Evolutionary conservation across 2,797 vertebrate genomes (phyloP).

Genomic region (Phylloscopus collybita): DNA sequence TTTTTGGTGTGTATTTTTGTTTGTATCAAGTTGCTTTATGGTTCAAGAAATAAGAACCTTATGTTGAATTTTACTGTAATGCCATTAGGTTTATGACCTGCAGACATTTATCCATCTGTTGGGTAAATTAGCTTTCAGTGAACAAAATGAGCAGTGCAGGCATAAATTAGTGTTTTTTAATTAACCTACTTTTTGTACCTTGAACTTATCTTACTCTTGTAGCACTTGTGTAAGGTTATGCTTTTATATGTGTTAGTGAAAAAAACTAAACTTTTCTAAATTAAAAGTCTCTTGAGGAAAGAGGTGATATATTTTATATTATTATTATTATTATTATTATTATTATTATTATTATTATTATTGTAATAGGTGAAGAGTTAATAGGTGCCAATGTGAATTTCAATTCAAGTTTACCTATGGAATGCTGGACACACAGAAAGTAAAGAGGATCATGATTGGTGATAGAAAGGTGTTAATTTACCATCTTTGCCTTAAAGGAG

Average conservation of each 20-base stretch:
- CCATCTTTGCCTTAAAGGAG: not conserved
- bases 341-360: not conserved
- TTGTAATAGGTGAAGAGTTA: not conserved
- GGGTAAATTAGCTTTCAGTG: constrained; percentile 59
- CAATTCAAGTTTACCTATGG: not conserved
- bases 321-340: not conserved
- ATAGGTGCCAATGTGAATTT: not conserved
- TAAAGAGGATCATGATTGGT: not conserved
- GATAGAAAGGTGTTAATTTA: not conserved
- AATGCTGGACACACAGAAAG: not conserved
- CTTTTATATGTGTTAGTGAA: not conserved
- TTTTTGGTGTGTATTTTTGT: constrained; percentile 52
- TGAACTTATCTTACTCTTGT: not conserved
- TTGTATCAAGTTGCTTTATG: constrained; percentile 60
- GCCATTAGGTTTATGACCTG: constrained; percentile 71
- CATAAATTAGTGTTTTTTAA: constrained; percentile 65
- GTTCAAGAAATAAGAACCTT: constrained; percentile 66
- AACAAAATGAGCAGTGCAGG: constrained; percentile 21
- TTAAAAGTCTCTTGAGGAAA: not conserved
- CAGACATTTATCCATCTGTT: constrained; percentile 72
- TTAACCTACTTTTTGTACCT: constrained; percentile 64
- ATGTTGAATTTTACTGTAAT: constrained; percentile 68
- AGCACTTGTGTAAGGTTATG: not conserved
- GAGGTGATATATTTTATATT: not conserved
- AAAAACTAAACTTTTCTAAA: not conserved